These are phyloP conservation scores for Tichodroma muraria DNA, from an alignment of 2,113 vertebrate genomes.

Conservation along the genomic window DNA sequence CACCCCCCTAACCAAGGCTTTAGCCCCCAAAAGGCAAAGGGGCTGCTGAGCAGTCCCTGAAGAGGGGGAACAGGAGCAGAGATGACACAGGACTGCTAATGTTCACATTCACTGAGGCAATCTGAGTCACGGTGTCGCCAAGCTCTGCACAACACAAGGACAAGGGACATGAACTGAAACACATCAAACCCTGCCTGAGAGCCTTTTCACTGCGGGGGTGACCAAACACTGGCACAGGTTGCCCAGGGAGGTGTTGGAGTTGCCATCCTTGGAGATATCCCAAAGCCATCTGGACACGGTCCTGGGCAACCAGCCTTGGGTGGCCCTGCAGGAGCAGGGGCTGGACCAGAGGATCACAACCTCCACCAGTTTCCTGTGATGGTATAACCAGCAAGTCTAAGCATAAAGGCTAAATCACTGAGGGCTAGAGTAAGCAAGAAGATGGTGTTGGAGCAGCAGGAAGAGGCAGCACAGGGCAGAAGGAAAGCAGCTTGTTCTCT, in stretches of 20 bases:
- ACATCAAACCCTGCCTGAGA: not conserved
- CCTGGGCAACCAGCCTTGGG: not conserved
- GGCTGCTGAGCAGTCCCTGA: not conserved
- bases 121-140: fast-evolving
- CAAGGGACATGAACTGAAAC: not conserved
- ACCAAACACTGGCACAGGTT: not conserved
- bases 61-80: not conserved
- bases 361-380: not conserved
- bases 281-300: not conserved
- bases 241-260: not conserved
- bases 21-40: not conserved
- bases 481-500: not conserved
- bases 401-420: not conserved
- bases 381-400: not conserved
- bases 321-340: not conserved
- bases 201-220: not conserved
- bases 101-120: not conserved
- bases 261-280: not conserved
- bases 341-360: not conserved
- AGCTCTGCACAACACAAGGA: not conserved
- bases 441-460: not conserved
- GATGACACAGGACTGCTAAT: not conserved
- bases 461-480: not conserved
- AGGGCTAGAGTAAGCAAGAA: not conserved
- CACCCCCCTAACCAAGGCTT: not conserved